phyloP scores from a whole-genome alignment of 1,140 invertebrate genomes.

The Phymastichus coffea region DNA sequence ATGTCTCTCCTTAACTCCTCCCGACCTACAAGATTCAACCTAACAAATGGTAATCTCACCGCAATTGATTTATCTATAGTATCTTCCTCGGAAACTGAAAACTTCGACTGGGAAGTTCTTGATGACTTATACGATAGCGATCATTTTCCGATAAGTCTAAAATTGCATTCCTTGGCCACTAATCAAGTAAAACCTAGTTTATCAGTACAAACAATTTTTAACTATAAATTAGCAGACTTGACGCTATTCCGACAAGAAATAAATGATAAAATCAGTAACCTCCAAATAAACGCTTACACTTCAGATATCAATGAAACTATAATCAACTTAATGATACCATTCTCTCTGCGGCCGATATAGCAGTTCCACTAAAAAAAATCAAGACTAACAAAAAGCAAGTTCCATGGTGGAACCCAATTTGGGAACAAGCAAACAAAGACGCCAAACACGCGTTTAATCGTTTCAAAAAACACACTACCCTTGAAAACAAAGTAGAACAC shows the following conservation, averaged over 20 bases:
- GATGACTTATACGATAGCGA: neutral
- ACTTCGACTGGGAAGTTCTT: neutral
- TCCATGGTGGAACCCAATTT: too few relatives aligned
- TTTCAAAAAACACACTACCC: neutral
- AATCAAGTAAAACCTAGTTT: too few relatives aligned
- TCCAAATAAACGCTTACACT: too few relatives aligned
- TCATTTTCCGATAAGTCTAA: neutral
- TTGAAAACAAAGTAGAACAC: neutral
- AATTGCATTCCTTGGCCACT: too few relatives aligned
- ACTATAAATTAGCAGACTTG: neutral
- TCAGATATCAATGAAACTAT: too few relatives aligned
- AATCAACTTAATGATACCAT: too few relatives aligned
- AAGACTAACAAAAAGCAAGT: too few relatives aligned
- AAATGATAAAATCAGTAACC: neutral
- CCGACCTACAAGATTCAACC: conserved; percentile 37
- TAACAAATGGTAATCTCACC: conserved; percentile 31
- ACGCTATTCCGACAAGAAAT: neutral
- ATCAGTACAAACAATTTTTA: too few relatives aligned
- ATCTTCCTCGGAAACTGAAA: neutral
- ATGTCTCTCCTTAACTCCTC: conserved; percentile 35
- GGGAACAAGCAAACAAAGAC: too few relatives aligned
- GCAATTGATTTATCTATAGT: conserved; percentile 31
- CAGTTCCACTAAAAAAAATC: too few relatives aligned
- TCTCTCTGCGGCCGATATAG: too few relatives aligned
- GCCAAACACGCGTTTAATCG: too few relatives aligned